Evolutionary conservation across 2,797 vertebrate species (phyloP).

Genomic region (Scyliorhinus canicula): DNA sequence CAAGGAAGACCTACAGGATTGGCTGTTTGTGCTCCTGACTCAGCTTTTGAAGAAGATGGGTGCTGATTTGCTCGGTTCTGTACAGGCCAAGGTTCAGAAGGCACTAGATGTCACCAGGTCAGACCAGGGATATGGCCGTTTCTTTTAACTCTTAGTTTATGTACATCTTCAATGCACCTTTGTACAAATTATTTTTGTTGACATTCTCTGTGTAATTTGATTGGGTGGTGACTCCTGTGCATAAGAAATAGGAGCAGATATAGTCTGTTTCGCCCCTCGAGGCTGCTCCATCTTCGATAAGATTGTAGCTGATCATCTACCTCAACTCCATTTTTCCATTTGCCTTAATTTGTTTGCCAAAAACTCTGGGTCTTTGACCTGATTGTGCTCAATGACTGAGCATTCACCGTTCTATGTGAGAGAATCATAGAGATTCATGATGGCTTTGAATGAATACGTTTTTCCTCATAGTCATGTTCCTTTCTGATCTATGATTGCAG

Average conservation of each 20-base stretch:
- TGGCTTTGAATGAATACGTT: too few species aligned
- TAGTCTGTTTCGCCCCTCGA: too few species aligned
- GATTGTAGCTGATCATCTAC: too few species aligned
- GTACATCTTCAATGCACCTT: background rate
- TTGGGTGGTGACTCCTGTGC: background rate
- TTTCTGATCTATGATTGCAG: background rate
- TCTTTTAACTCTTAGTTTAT: background rate
- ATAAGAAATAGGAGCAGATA: too few species aligned
- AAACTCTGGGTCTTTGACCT: too few species aligned
- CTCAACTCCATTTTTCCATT: too few species aligned
- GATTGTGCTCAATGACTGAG: too few species aligned
- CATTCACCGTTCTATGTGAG: too few species aligned
- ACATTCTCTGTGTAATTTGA: background rate
- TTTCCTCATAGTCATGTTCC: too few species aligned
- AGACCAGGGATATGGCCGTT: constrained; percentile 34
- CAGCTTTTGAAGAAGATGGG: constrained; percentile 97
- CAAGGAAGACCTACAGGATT: constrained; percentile 89
- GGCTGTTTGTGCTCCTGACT: constrained; percentile 91
- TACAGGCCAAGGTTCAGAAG: constrained; percentile 94
- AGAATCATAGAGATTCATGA: too few species aligned
- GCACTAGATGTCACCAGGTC: constrained; percentile 90
- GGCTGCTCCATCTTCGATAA: too few species aligned
- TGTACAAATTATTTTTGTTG: background rate
- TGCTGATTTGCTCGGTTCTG: constrained; percentile 86
- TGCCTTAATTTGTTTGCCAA: too few species aligned